Conservation (phyloP, 2,113 vertebrate species). For the Epinephelus moara region DNA sequence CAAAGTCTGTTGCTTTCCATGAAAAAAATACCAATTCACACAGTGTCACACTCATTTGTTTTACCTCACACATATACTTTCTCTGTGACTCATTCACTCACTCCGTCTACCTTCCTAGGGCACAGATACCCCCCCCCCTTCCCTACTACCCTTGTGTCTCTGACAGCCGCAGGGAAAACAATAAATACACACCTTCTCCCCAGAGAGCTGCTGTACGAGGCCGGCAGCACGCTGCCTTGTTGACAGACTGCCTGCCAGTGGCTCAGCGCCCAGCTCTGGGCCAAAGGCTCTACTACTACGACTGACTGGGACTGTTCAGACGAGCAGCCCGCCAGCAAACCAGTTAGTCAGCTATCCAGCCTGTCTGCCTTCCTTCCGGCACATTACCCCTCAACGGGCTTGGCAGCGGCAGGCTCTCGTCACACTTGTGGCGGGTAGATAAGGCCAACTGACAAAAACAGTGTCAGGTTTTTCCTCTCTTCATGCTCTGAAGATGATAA, state of each 20-base stretch:
- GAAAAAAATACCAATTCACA: not conserved
- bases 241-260: constrained; percentile 64
- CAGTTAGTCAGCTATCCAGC: constrained; percentile 40
- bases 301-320: constrained; percentile 36
- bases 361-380: not conserved
- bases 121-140: not conserved
- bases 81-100: constrained; percentile 22
- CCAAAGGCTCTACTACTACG: constrained; percentile 40
- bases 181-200: constrained; percentile 44
- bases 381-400: constrained; percentile 5
- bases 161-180: constrained; percentile 36
- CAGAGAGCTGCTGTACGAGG: constrained; percentile 24
- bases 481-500: not conserved
- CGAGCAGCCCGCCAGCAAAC: constrained; percentile 32
- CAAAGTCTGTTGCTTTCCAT: not conserved
- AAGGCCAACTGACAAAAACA: constrained; percentile 21
- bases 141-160: not conserved
- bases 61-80: not conserved
- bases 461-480: constrained; percentile 5
- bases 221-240: constrained; percentile 45
- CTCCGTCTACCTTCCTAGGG: not conserved
- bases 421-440: constrained; percentile 20
- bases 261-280: constrained; percentile 43
- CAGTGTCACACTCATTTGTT: not conserved
- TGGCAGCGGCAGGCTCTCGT: constrained; percentile 31